phyloP scores from a whole-genome alignment of 2,113 vertebrate species.

The Oryzias javanicus region DNA sequence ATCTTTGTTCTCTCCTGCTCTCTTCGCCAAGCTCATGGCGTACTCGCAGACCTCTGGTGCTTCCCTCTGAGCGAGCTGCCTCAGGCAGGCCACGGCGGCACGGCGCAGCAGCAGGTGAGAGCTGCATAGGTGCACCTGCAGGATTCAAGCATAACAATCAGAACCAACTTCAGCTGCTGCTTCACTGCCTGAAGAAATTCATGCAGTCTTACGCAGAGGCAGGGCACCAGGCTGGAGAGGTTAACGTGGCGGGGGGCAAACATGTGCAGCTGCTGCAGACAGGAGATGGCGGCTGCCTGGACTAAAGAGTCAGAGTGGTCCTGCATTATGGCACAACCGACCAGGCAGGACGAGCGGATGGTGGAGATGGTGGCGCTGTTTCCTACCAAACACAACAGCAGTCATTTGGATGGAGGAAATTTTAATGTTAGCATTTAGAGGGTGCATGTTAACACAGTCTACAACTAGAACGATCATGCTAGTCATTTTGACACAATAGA shows the following conservation, averaged over 20 bases:
- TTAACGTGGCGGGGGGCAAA: conserved; percentile 98
- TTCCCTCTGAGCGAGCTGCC: conserved; percentile 95
- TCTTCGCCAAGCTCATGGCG: conserved; percentile 93
- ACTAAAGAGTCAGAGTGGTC: conserved; percentile 97
- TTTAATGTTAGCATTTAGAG: not conserved
- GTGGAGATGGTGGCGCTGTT: conserved; percentile 94
- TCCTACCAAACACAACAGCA: conserved; percentile 70
- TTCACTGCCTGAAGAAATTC: not conserved
- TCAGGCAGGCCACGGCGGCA: conserved; percentile 93
- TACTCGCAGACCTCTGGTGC: conserved; percentile 97
- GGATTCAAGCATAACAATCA: not conserved
- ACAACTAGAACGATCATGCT: not conserved
- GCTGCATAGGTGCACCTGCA: conserved; percentile 93
- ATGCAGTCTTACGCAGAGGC: conserved; percentile 76
- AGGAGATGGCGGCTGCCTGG: conserved; percentile 97
- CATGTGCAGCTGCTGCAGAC: conserved; percentile 98
- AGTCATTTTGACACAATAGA: too few species aligned
- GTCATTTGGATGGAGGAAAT: not conserved
- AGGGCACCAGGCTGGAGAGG: conserved; percentile 95
- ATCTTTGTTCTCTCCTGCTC: conserved; percentile 86
- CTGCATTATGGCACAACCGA: conserved; percentile 98
- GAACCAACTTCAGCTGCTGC: not conserved
- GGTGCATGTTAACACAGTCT: not conserved
- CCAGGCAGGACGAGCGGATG: conserved; percentile 96
- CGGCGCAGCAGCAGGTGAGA: conserved; percentile 93